phyloP scores from a whole-genome alignment of 37 sponge, comb jelly and placozoan species.

The Mnemiopsis leidyi region DNA sequence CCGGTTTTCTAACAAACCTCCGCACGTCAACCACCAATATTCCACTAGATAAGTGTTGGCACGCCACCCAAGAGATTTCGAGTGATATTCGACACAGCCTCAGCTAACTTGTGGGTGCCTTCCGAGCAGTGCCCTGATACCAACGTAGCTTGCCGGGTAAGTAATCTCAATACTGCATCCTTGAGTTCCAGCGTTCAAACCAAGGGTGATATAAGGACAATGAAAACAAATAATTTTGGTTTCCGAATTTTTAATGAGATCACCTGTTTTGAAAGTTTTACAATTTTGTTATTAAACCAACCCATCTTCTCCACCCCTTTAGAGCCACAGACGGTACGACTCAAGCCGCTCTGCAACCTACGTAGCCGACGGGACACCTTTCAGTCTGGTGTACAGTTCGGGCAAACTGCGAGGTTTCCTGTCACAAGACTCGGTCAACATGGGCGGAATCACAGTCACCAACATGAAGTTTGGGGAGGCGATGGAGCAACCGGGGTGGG shows the following conservation, averaged over 20 bases:
- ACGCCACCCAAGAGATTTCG: neutral
- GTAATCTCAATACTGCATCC: neutral
- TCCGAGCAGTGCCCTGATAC: neutral
- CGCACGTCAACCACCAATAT: no score
- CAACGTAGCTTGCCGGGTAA: neutral
- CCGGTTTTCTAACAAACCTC: no score
- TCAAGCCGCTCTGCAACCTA: neutral
- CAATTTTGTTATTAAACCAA: no score
- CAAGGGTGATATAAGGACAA: no score
- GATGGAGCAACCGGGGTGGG: slow-evolving; percentile 2
- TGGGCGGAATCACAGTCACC: neutral
- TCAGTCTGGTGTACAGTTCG: slow-evolving; percentile 4
- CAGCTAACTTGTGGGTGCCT: neutral
- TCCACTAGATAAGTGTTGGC: neutral
- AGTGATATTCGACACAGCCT: slow-evolving; percentile 22
- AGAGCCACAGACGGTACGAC: slow-evolving; percentile 24
- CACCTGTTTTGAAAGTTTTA: no score
- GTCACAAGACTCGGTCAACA: neutral
- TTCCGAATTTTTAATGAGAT: no score
- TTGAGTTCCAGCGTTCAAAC: no score
- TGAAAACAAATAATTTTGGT: no score
- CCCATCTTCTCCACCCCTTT: neutral
- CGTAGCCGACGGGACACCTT: neutral
- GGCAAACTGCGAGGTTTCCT: slow-evolving; percentile 1
- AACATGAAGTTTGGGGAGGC: neutral